A percentile compares a stretch with the other conserved stretches of the same genome.
phyloP scores from a whole-genome alignment of 2,888 invertebrate genomes.

The Pherbina coryleti region DNA sequence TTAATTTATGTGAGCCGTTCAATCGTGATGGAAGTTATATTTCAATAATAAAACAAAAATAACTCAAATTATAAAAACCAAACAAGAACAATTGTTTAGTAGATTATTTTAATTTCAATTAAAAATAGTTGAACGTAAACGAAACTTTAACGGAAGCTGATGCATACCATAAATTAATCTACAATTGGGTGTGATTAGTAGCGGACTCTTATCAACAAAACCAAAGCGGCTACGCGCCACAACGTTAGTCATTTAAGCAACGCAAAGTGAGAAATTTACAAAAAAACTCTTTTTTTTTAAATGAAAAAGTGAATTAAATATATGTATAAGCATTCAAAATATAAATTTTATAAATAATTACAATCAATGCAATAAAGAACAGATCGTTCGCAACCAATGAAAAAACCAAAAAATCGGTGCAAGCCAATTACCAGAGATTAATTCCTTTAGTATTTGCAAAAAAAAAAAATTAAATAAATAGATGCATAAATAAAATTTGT shows the following conservation, averaged over 20 bases:
- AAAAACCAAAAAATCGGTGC: not conserved
- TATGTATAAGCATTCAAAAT: too few species aligned
- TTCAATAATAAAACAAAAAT: not conserved
- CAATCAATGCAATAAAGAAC: too few species aligned
- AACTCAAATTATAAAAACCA: not conserved
- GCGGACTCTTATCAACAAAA: not conserved
- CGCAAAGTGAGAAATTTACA: not conserved
- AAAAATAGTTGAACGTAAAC: not conserved
- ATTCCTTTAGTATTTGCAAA: not conserved
- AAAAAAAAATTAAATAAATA: not conserved
- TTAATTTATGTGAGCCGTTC: not conserved
- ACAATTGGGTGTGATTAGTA: slow-evolving; percentile 4
- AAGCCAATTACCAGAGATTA: not conserved
- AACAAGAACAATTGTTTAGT: not conserved
- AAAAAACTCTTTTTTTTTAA: not conserved
- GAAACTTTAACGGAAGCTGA: not conserved
- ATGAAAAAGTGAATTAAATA: too few species aligned
- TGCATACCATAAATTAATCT: not conserved
- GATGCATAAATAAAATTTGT: slow-evolving; percentile 6
- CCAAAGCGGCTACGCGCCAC: not conserved
- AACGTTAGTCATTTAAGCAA: not conserved
- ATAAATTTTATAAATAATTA: too few species aligned
- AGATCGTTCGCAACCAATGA: too few species aligned
- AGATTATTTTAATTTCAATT: not conserved
- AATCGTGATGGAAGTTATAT: not conserved